Evolutionary conservation across 35 echinoderm and acorn worm genomes (phyloP), one percentile per base, ranked within the genome.

Genomic region (Eucidaris tribuloides): DNA sequence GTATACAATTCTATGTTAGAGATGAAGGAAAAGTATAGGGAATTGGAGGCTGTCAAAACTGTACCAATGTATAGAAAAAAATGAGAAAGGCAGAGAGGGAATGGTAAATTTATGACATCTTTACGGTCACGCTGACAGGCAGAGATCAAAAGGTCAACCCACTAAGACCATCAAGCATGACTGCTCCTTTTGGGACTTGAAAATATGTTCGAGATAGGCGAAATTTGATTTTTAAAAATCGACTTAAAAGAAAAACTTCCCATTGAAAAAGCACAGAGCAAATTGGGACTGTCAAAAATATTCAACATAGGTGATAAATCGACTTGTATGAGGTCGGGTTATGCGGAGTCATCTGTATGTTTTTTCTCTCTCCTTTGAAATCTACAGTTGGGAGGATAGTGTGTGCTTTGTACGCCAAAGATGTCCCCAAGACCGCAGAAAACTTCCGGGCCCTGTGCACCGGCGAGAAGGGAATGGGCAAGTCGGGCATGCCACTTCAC

Each of bases 401-500:
- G 42, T 94, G 89, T 81, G 92, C 85, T 57, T 29, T 94, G 71
- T 89, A 58, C 76, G 71, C 71, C 48, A 87, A 94, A 58, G 65
- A 89, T 33, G 86, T 89, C 15, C 92, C 92, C 37, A 94, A 89
- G 56, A 94, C 92, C 3, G 86, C 72, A 7, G 92, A 94, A 40
- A 94, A 94, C 50, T 94, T 94, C 65, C 66, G 92, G 35, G 87
- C 86, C 35, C 56, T 94, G 49, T 84, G 87, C 25, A 94, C 92
- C 6, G 92, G 92, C n/a, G 86, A 94, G 70, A 94, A 94, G 57
- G 92, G 92, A 45, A 59, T 58, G 11, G 86, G 86, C 33, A 60
- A 58, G 78, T 45, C 48, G 41, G 92, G 82, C 3, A 81, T 81
- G 34, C 92, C 81, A 1, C 74, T 94, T 24, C 86, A 94, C 66